Evolutionary conservation across 2,888 invertebrate species (phyloP), one percentile per base, ranked within the genome.

Genomic region (Hirtodrosophila cameraria): DNA sequence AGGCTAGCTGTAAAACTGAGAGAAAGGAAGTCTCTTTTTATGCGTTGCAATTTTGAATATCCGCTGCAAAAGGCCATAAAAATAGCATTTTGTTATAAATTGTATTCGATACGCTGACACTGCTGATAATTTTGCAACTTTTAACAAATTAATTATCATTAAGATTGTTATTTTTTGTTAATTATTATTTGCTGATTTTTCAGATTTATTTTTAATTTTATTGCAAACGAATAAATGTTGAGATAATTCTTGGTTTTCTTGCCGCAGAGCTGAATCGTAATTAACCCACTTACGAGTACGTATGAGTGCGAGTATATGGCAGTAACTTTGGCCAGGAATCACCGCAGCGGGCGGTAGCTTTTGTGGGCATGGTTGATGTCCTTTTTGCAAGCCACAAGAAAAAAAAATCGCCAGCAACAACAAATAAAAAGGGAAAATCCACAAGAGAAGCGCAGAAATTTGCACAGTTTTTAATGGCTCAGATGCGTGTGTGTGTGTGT

Each of bases 261-360:
- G 54, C 68, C 73, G 41, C 73, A 67, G 72, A 72, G 72, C 70
- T 57, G 48, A 58, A 68, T 62, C 61, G 84, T 80, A 80, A 80
- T 80, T 84, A 80, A 82, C 76, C 76, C 72, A 76, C 72, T 71
- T 82, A n/a, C n/a, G n/a, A n/a, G n/a, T n/a, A n/a, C n/a, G n/a
- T n/a, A n/a, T n/a, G n/a, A n/a, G n/a, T n/a, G n/a, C n/a, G n/a
- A n/a, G n/a, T n/a, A 66, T 55, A 54, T 54, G 75, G 55, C 68
- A 64, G 67, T 63, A 53, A 71, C 66, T 74, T 70, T 68, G 68
- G 38, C 48, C 59, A 55, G 48, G 46, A 55, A 71, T 46, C 58
- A 62, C 63, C 71, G 42, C 62, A 55, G 43, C 28, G 52, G 61
- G 66, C 62, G 53, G 39, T 64, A 33, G 49, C 54, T 43, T 35